phyloP scores from a whole-genome alignment of 2,797 vertebrate species.

The Knipowitschia caucasica region DNA sequence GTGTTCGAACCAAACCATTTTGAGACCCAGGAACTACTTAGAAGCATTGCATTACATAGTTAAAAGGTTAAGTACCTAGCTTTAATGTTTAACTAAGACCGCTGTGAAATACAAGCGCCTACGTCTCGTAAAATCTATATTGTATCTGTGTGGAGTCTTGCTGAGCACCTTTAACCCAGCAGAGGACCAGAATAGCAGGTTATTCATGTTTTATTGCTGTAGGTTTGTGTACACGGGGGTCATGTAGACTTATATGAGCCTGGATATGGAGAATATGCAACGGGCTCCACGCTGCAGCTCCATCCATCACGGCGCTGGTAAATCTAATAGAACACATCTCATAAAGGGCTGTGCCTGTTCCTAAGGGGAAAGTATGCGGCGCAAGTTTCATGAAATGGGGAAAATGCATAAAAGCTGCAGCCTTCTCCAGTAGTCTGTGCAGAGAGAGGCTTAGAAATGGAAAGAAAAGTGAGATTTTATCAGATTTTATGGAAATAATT shows the following conservation, averaged over 20 bases:
- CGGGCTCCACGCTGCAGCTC: background rate
- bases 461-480: no score
- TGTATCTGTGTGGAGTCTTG: background rate
- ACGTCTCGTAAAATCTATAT: no score
- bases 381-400: background rate
- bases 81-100: no score
- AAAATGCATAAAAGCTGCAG: no score
- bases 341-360: background rate
- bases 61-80: no score
- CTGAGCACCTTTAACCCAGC: background rate
- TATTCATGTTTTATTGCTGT: background rate
- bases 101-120: no score
- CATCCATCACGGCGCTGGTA: background rate
- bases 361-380: background rate
- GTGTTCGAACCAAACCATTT: no score
- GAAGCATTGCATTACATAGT: no score
- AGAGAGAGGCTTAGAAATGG: no score
- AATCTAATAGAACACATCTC: conserved; percentile 2
- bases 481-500: no score
- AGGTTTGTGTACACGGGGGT: background rate
- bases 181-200: background rate
- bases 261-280: background rate
- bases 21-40: no score
- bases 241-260: background rate
- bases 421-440: no score